Evolutionary conservation across 2,113 vertebrate species (phyloP).

Genomic region (Oenanthe melanoleuca): DNA sequence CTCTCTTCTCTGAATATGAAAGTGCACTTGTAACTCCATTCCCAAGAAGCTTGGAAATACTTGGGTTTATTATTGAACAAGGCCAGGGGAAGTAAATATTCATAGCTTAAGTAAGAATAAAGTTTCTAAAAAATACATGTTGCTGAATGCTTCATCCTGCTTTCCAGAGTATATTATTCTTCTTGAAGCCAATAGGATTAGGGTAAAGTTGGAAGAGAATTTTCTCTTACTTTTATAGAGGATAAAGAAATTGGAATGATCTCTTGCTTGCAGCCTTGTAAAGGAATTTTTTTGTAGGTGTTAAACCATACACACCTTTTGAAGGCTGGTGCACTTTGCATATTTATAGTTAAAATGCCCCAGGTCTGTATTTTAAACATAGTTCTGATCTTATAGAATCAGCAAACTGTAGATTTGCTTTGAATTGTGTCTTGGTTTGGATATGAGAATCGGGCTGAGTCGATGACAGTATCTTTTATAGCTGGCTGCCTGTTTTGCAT

Average conservation of each 20-base stretch:
- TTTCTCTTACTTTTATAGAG: background rate
- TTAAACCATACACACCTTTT: slow-evolving; percentile 1
- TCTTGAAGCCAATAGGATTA: background rate
- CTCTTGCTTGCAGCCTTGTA: background rate
- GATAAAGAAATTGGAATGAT: background rate
- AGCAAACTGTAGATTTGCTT: background rate
- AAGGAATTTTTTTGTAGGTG: background rate
- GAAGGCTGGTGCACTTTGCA: background rate
- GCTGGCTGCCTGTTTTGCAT: background rate
- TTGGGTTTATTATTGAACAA: background rate
- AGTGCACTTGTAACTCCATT: background rate
- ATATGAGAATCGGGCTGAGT: background rate
- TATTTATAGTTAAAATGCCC: slow-evolving; percentile 2
- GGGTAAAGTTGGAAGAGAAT: background rate
- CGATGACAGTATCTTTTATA: background rate
- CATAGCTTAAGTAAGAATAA: background rate
- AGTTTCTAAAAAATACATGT: background rate
- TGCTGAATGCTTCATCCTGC: background rate
- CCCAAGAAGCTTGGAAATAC: background rate
- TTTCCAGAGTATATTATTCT: background rate
- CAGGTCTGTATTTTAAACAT: slow-evolving; percentile 4
- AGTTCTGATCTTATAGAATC: background rate
- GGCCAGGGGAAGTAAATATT: background rate
- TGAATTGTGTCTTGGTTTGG: background rate
- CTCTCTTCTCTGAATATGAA: background rate